These are phyloP conservation scores for Pseudopipra pipra DNA, from an alignment of 2,113 vertebrate species.

Conservation along the genomic window DNA sequence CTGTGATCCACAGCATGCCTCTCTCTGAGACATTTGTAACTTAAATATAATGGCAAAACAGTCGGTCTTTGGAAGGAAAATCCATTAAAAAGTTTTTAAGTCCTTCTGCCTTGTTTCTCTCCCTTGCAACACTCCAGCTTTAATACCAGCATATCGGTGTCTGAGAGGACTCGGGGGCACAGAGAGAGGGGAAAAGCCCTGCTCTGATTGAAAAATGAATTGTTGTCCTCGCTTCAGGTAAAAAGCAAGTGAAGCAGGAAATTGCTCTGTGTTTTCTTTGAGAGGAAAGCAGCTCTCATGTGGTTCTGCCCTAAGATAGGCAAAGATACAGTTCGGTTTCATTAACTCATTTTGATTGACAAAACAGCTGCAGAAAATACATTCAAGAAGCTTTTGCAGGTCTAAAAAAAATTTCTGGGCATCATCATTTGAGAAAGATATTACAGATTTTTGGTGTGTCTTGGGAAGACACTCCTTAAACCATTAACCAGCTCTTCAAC, in stretches of 20 bases:
- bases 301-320: background rate
- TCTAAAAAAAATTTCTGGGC: background rate
- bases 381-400: background rate
- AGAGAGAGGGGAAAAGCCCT: conserved; percentile 24
- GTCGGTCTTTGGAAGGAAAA: background rate
- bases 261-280: conserved; percentile 52
- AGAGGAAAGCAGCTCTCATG: conserved; percentile 27
- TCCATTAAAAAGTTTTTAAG: background rate
- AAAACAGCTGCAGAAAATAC: conserved; percentile 36
- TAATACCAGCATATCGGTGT: background rate
- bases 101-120: background rate
- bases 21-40: background rate
- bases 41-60: background rate
- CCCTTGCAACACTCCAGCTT: background rate
- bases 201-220: conserved; percentile 23
- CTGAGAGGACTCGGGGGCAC: background rate
- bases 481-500: background rate
- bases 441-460: background rate
- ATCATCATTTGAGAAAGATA: background rate
- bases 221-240: conserved; percentile 42
- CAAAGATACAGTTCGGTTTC: conserved; percentile 3
- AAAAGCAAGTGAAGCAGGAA: conserved; percentile 51
- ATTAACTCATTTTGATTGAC: conserved; percentile 4
- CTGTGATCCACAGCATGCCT: background rate
- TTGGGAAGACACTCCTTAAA: background rate